Base-by-base conservation (phyloP, 2,888 invertebrate genomes). In the Cyclophora punctaria region DNA sequence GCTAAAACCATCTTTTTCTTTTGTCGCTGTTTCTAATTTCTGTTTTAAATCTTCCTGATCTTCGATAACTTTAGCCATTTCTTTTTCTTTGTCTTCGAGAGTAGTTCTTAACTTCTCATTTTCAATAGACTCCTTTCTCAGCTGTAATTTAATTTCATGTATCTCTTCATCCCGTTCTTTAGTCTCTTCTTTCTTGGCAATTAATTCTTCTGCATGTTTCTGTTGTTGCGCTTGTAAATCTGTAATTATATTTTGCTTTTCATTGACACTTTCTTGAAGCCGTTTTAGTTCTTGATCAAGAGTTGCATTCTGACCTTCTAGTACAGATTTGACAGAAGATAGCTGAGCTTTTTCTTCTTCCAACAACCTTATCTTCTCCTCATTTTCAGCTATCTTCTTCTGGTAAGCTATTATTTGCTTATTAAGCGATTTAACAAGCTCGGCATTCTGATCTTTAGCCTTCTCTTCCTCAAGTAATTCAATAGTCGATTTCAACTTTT, bases 91-190 rank as follows among this genome's bases (percentile, higher is more conserved):
- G 55, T 90, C 90, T 48, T 89, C 76, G 55, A 93, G 76, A 56
- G 82, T 89, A 44, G 85, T 85, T 55, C 91, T 92, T 57, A 94
- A 73, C 60, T 91, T 92, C 59, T 93, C 90, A 53, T 91, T 89
- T 53, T 90, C 89, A 47, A 93, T 91, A 0, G 92, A 89, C 60
- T 90, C 89, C 78, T 92, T 83, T 74, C 90, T 81, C 45, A 91
- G 71, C 47, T 89, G 82, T 48, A 91, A 71, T 58, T 91, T 80
- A 45, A 81, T 79, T 86, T 85, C 71, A 59, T 90, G 87, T 55
- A 90, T 89, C 82, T 90, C 87, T 74, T 90, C 83, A 75, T 91
- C 88, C 48, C 90, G 81, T 58, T 89, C 87, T 72, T 90, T 87
- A 47, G 90, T 81, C 73, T 90, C 78, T 4, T 75, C 57, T 64